A percentile compares a stretch with the other conserved stretches of the same genome.
Evolutionary conservation across 2,797 vertebrate genomes (phyloP).

Genomic region (Otolemur crassicaudatus): DNA sequence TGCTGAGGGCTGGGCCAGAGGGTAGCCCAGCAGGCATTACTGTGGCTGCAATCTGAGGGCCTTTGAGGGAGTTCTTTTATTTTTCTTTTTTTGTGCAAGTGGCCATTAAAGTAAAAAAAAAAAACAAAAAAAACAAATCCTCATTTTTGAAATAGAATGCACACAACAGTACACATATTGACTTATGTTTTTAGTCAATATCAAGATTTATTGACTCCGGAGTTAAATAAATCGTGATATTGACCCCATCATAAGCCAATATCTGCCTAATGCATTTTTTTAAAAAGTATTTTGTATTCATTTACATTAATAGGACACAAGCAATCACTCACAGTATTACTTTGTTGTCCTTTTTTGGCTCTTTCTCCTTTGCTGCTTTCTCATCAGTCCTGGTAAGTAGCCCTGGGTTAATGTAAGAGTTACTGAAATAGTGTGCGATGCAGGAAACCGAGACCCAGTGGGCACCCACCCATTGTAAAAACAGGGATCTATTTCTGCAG

Average conservation of each 20-base stretch:
- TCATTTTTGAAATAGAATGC: constrained; percentile 87
- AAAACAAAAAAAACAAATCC: not conserved
- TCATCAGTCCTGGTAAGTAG: constrained; percentile 82
- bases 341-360: constrained; percentile 86
- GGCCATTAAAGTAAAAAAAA: constrained; percentile 79
- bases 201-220: constrained; percentile 89
- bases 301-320: constrained; percentile 88
- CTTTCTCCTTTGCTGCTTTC: constrained; percentile 82
- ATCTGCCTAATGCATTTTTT: constrained; percentile 88
- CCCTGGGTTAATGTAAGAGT: constrained; percentile 78
- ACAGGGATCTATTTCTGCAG: constrained; percentile 76
- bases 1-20: not conserved
- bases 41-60: not conserved
- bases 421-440: constrained; percentile 73
- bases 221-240: constrained; percentile 91
- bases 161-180: constrained; percentile 88
- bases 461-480: constrained; percentile 65
- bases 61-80: constrained; percentile 51
- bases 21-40: not conserved
- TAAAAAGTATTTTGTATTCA: constrained; percentile 88
- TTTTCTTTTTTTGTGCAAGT: constrained; percentile 78
- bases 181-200: constrained; percentile 90
- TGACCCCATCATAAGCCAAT: constrained; percentile 89
- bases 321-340: constrained; percentile 84
- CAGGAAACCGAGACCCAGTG: constrained; percentile 73